A percentile compares a stretch with the other conserved stretches of the same genome.
phyloP scores from a whole-genome alignment of 2,888 invertebrate species.

The Flexamia atlantica region DNA sequence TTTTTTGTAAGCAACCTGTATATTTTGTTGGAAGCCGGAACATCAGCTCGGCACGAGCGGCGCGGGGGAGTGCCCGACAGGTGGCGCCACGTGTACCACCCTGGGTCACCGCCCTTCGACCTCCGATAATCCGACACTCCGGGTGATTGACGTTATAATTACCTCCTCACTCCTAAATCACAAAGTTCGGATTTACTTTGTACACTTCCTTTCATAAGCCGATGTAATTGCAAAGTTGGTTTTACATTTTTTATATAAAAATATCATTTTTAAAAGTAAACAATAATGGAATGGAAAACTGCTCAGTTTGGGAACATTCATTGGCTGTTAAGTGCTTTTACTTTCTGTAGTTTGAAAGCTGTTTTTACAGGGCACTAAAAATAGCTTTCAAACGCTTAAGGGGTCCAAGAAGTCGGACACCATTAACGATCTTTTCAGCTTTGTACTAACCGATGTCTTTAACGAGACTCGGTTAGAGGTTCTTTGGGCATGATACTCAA shows the following conservation, averaged over 20 bases:
- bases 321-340: too few species aligned
- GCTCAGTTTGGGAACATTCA: background rate
- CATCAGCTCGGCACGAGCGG: too few species aligned
- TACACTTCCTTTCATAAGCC: background rate
- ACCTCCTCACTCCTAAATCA: background rate
- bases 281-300: too few species aligned
- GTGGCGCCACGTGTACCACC: slow-evolving; percentile 22
- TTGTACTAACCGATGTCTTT: background rate
- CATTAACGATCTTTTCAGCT: background rate
- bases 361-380: background rate
- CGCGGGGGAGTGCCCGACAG: background rate
- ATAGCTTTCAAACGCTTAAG: background rate
- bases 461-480: background rate
- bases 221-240: too few species aligned
- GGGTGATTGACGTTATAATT: background rate
- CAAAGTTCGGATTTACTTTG: background rate
- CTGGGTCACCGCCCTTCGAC: slow-evolving; percentile 5
- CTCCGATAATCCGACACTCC: background rate
- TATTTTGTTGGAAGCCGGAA: too few species aligned
- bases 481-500: slow-evolving; percentile 17
- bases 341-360: background rate
- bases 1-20: too few species aligned
- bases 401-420: background rate
- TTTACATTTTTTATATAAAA: too few species aligned
- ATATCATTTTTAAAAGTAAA: too few species aligned